phyloP scores from a whole-genome alignment of 1,140 invertebrate species.

The Thaumatotibia leucotreta region DNA sequence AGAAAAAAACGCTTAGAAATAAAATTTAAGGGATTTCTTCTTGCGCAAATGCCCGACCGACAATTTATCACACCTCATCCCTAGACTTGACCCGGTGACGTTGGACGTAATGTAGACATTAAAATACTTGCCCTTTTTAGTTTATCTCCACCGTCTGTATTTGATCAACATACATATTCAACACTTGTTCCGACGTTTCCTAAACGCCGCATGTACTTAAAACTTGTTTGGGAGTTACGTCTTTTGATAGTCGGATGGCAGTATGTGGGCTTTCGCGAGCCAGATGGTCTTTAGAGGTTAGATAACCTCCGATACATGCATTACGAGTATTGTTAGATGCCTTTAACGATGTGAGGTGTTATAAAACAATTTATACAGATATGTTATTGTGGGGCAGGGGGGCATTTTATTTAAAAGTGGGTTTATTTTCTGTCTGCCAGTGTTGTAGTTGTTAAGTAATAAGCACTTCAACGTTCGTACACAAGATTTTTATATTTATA shows the following conservation, averaged over 20 bases:
- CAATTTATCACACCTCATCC: background rate
- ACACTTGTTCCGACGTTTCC: background rate
- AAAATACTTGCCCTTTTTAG: slow-evolving; percentile 37
- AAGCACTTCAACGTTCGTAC: too few species aligned
- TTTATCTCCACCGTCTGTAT: slow-evolving; percentile 10
- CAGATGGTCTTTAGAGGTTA: slow-evolving; percentile 33
- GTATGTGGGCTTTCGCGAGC: slow-evolving; percentile 32
- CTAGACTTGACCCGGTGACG: slow-evolving; percentile 4
- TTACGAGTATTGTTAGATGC: slow-evolving; percentile 21
- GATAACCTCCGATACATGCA: slow-evolving; percentile 32
- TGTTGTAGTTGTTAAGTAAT: too few species aligned
- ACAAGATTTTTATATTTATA: too few species aligned
- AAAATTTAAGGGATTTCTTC: too few species aligned
- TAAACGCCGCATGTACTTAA: background rate
- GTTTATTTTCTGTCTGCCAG: too few species aligned
- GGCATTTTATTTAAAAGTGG: too few species aligned
- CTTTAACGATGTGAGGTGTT: background rate
- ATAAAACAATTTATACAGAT: background rate
- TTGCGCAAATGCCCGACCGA: too few species aligned
- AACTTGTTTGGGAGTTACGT: background rate
- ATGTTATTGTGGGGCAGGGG: background rate
- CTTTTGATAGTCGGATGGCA: background rate
- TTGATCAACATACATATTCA: slow-evolving; percentile 31
- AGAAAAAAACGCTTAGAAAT: too few species aligned
- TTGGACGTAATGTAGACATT: slow-evolving; percentile 31